These are phyloP conservation scores for Melolontha melolontha DNA, from an alignment of 2,888 invertebrate genomes.

Conservation along the genomic window DNA sequence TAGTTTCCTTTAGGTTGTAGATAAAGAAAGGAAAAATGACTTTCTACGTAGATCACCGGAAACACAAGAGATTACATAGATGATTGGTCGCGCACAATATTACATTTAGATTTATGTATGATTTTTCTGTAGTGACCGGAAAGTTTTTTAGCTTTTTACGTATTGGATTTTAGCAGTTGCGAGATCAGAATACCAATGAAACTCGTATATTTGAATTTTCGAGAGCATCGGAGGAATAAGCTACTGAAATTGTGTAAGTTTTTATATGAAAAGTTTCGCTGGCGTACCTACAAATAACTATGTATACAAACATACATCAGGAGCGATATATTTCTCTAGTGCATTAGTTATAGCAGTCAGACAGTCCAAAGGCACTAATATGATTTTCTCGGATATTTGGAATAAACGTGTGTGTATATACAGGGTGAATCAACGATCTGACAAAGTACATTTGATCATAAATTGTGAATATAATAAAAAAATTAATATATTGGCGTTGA, in stretches of 20 bases:
- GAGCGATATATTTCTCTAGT: no score
- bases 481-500: no score
- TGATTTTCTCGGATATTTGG: no score
- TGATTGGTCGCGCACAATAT: constrained; percentile 35
- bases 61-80: constrained; percentile 16
- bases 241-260: constrained; percentile 31
- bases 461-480: no score
- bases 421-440: no score
- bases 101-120: constrained; percentile 36
- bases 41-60: constrained; percentile 9
- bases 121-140: constrained; percentile 32
- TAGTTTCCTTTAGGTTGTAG: no score
- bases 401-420: no score
- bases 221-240: constrained; percentile 15
- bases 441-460: no score
- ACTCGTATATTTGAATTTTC: constrained; percentile 32
- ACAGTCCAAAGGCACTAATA: no score
- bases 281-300: not conserved
- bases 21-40: no score
- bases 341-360: no score
- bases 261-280: constrained; percentile 18
- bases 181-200: constrained; percentile 35
- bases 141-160: constrained; percentile 25
- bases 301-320: no score
- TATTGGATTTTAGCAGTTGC: constrained; percentile 10